These are phyloP conservation scores for Flexamia atlantica DNA, from an alignment of 2,888 invertebrate genomes.

Conservation along the genomic window DNA sequence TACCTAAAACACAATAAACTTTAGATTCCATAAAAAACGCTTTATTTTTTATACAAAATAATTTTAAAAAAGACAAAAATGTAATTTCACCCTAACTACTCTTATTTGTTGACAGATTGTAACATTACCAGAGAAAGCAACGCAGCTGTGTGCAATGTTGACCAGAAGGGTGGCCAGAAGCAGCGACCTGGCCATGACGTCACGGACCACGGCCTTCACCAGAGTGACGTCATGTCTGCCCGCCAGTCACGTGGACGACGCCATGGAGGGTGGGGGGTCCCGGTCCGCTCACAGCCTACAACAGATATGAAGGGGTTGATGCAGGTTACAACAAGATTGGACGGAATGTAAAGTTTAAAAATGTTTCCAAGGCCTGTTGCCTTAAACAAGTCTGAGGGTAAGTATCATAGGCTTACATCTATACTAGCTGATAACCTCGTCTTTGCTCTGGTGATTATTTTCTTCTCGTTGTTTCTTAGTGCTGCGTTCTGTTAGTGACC, in stretches of 20 bases:
- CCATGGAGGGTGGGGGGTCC: neutral
- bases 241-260: conserved; percentile 7
- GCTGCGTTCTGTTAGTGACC: too few species aligned
- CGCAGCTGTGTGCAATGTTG: neutral
- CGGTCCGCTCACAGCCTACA: neutral
- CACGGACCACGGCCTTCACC: conserved; percentile 15
- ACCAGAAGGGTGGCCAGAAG: conserved; percentile 19
- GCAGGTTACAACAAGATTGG: too few species aligned
- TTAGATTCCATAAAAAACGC: too few species aligned
- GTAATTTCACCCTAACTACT: too few species aligned
- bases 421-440: too few species aligned
- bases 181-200: conserved; percentile 49
- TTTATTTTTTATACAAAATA: neutral
- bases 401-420: too few species aligned
- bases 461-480: too few species aligned
- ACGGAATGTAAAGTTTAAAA: too few species aligned
- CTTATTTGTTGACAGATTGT: neutral
- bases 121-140: neutral
- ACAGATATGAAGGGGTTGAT: neutral
- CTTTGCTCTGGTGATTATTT: too few species aligned
- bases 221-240: conserved; percentile 46
- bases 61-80: neutral
- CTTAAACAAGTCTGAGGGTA: too few species aligned
- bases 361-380: too few species aligned
- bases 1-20: too few species aligned